A percentile compares a stretch with the other conserved stretches of the same genome.
phyloP scores from a whole-genome alignment of 2,797 vertebrate genomes.

The Argyrosomus regius region DNA sequence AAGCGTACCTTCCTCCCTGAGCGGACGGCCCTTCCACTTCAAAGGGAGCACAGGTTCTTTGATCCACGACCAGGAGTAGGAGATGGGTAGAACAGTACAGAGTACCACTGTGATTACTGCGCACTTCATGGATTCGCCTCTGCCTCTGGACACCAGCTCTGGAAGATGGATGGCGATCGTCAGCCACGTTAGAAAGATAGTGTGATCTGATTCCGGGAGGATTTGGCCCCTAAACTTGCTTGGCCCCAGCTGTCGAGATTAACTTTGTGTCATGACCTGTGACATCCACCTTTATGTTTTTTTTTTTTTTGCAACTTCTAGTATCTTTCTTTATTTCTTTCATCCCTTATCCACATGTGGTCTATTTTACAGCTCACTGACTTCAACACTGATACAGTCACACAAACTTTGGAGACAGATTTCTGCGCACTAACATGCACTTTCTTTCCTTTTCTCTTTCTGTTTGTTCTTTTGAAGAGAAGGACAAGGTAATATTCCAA shows the following conservation, averaged over 20 bases:
- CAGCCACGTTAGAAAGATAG: constrained; percentile 71
- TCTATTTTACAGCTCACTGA: constrained; percentile 74
- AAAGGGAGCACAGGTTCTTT: constrained; percentile 77
- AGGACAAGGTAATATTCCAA: constrained; percentile 69
- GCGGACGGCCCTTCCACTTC: constrained; percentile 70
- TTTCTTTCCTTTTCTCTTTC: constrained; percentile 41
- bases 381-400: constrained; percentile 52
- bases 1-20: constrained; percentile 64
- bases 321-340: constrained; percentile 56
- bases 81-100: constrained; percentile 56
- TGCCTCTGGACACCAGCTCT: constrained; percentile 67
- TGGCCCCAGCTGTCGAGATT: constrained; percentile 68
- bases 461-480: constrained; percentile 44
- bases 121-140: constrained; percentile 52
- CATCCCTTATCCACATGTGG: constrained; percentile 47
- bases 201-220: constrained; percentile 70
- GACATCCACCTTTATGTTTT: constrained; percentile 63
- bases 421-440: constrained; percentile 24
- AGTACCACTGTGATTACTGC: constrained; percentile 65
- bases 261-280: constrained; percentile 64
- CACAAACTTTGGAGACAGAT: constrained; percentile 31
- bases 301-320: constrained; percentile 1
- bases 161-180: constrained; percentile 76
- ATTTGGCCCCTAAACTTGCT: constrained; percentile 68
- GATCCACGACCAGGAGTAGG: constrained; percentile 71